Evolutionary conservation across 2,888 invertebrate species (phyloP), one percentile per base, ranked within the genome.

Genomic region (Mantis religiosa): DNA sequence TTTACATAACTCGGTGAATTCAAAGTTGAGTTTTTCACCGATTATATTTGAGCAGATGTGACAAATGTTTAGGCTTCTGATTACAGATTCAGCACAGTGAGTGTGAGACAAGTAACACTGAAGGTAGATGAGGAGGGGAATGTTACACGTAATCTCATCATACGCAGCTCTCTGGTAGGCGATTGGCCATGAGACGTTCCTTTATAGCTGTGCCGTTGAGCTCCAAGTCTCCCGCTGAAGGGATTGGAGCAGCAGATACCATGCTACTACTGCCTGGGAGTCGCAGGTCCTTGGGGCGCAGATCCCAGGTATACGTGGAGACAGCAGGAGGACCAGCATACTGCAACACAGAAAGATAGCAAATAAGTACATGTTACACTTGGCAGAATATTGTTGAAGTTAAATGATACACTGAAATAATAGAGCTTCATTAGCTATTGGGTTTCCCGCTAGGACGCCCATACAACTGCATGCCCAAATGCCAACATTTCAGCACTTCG

Each of bases 91-190:
- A 71, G 54, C 54, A 71, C 54, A 71, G 20, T 71, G 54, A 71
- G 54, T 71, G 54, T 15, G 54, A 71, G 25, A 71, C 54, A 71
- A 71, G 54, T 20, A 71, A 71, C 54, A 71, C 25, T 71, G 54
- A 71, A 20, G 54, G 6, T 71, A 71, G 54, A 71, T 25, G 54
- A 71, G 54, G 54, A 71, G 25, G 54, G 54, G 54, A 20, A 30
- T 34, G 81, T 71, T n/a, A 85, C 85, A 15, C 27, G 83, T 89
- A 82, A 82, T 90, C 89, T 34, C 89, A 91, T 96, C 96, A 97
- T 92, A 97, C 97, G 94, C 97, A 97, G 93, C 97, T 97, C 94
- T 97, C 97, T 84, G 97, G 97, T 92, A 97, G 96, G 92, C 97
- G 96, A 93, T 97, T 97, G 92, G 97, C 97, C 95, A 97, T 97